A percentile compares a stretch with the other conserved stretches of the same genome.
These are phyloP conservation scores for Trachymyrmex cornetzi DNA, from an alignment of 1,140 invertebrate genomes.

Conservation along the genomic window DNA sequence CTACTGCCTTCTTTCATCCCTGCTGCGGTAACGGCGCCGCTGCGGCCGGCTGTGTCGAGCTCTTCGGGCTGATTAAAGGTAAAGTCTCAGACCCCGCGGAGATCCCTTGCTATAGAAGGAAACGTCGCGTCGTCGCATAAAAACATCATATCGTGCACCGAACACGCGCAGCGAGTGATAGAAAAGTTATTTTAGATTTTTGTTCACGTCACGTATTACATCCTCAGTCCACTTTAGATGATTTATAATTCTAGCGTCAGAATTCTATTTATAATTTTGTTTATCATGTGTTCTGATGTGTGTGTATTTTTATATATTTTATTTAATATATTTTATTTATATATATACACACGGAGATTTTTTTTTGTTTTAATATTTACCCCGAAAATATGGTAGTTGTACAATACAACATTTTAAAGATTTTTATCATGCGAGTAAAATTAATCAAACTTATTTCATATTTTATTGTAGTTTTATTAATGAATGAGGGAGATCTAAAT, in stretches of 20 bases:
- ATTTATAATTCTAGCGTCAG: not conserved
- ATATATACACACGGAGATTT: too few species aligned
- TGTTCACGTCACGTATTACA: not conserved
- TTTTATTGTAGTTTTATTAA: too few species aligned
- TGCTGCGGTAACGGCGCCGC: not conserved
- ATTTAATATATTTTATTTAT: not conserved
- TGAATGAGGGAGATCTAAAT: too few species aligned
- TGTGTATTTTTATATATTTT: not conserved
- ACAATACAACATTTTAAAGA: too few species aligned
- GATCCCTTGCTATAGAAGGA: not conserved
- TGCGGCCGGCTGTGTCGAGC: conserved; percentile 36
- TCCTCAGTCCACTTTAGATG: not conserved
- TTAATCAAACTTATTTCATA: too few species aligned
- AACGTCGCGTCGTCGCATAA: not conserved
- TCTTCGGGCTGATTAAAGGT: conserved; percentile 64
- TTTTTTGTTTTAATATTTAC: too few species aligned
- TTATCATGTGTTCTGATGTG: not conserved
- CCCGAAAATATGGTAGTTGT: too few species aligned
- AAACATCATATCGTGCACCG: conserved; percentile 5
- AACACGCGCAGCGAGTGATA: not conserved
- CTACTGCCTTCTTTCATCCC: conserved; percentile 64
- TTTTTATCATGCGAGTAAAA: too few species aligned
- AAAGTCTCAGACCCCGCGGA: conserved; percentile 16
- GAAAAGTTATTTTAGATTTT: not conserved
- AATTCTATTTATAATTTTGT: conserved; percentile 30